A percentile compares a stretch with the other conserved stretches of the same genome.
Conservation (phyloP, 2,113 vertebrate genomes). For the Pavo muticus region DNA sequence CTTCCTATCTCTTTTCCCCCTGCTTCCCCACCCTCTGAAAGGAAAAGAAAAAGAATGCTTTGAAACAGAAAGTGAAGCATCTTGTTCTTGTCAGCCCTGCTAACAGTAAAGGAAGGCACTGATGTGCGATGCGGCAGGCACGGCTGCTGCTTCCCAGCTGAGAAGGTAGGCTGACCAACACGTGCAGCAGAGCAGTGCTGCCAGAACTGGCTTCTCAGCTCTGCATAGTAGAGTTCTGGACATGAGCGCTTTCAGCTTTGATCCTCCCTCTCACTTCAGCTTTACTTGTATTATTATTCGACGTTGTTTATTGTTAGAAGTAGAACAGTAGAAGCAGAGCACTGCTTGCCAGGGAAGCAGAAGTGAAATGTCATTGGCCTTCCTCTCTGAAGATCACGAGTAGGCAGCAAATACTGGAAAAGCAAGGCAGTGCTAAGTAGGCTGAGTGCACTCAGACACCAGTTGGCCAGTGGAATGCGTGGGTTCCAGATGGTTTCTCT, state of each 20-base stretch:
- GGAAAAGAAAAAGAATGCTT: not conserved
- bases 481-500: not conserved
- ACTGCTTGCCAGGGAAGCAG: not conserved
- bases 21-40: not conserved
- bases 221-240: not conserved
- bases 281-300: not conserved
- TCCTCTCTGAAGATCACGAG: not conserved
- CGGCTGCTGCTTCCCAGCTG: not conserved
- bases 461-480: not conserved
- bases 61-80: not conserved
- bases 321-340: not conserved
- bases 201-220: not conserved
- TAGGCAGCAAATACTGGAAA: not conserved
- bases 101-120: not conserved
- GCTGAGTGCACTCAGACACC: not conserved
- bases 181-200: not conserved
- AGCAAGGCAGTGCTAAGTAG: not conserved
- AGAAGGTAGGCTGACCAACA: fast-evolving
- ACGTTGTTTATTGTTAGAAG: not conserved
- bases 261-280: not conserved
- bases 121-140: not conserved
- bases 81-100: not conserved
- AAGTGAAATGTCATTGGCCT: not conserved
- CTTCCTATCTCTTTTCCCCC: not conserved
- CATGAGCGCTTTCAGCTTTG: not conserved